These are phyloP conservation scores for Halocaridina rubra DNA, from an alignment of 2,888 invertebrate genomes.

Conservation along the genomic window DNA sequence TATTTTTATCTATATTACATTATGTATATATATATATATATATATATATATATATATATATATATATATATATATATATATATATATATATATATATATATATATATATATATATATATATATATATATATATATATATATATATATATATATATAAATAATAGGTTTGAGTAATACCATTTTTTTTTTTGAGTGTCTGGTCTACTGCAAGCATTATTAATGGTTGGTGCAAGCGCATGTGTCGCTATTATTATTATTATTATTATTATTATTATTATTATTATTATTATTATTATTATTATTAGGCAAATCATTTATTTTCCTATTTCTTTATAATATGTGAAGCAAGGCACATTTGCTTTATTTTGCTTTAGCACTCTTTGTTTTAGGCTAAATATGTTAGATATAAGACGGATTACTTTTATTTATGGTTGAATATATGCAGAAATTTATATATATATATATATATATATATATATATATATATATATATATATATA, in stretches of 20 bases:
- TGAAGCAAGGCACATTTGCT: no score
- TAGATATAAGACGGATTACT: no score
- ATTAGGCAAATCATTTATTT: no score
- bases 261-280: no score
- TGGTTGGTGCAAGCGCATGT: no score
- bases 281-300: no score
- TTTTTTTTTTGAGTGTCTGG: neutral
- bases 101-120: neutral
- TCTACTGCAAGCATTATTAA: no score
- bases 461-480: neutral
- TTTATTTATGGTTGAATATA: neutral
- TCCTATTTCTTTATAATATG: no score
- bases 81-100: neutral
- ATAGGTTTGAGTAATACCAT: neutral
- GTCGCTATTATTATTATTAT: no score
- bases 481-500: neutral
- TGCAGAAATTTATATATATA: neutral
- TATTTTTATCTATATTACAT: no score
- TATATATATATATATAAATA: neutral
- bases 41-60: constrained; percentile 2
- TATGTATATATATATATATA: neutral
- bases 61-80: constrained; percentile 6
- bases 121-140: constrained; percentile 12
- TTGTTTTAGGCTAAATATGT: no score
- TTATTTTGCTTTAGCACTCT: no score